Evolutionary conservation across 1,140 invertebrate species (phyloP).

Genomic region (Olivierus martensii): DNA sequence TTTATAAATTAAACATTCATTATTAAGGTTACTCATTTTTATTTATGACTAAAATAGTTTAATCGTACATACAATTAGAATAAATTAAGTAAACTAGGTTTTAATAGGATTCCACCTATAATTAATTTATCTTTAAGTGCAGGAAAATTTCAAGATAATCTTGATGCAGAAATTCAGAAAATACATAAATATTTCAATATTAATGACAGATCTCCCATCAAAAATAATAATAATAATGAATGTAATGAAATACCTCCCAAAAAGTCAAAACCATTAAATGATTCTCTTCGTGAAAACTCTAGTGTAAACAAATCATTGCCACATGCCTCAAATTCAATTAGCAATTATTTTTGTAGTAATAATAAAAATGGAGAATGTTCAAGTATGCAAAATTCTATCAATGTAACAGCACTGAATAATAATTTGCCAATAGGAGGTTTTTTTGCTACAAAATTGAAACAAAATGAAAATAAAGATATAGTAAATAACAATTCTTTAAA

Average conservation of each 20-base stretch:
- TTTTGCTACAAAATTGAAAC: neutral
- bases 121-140: slow-evolving; percentile 36
- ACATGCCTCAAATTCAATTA: slow-evolving; percentile 27
- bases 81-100: too few relatives aligned
- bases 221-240: neutral
- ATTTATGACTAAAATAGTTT: too few relatives aligned
- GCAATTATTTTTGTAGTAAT: neutral
- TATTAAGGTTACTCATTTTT: too few relatives aligned
- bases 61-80: too few relatives aligned
- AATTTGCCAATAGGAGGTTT: slow-evolving; percentile 24
- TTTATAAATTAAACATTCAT: too few relatives aligned
- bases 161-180: slow-evolving; percentile 29
- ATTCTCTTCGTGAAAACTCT: slow-evolving; percentile 6
- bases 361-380: too few relatives aligned
- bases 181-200: slow-evolving; percentile 25
- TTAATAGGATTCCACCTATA: slow-evolving; percentile 8
- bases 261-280: slow-evolving; percentile 1
- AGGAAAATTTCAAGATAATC: slow-evolving; percentile 55
- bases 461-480: neutral
- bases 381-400: too few relatives aligned
- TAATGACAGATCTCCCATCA: neutral
- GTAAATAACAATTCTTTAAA: neutral
- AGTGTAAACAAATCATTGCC: neutral
- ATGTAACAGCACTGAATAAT: too few relatives aligned
- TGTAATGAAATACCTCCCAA: neutral